phyloP scores from a whole-genome alignment of 2,797 vertebrate species.

The Chromis chromis region DNA sequence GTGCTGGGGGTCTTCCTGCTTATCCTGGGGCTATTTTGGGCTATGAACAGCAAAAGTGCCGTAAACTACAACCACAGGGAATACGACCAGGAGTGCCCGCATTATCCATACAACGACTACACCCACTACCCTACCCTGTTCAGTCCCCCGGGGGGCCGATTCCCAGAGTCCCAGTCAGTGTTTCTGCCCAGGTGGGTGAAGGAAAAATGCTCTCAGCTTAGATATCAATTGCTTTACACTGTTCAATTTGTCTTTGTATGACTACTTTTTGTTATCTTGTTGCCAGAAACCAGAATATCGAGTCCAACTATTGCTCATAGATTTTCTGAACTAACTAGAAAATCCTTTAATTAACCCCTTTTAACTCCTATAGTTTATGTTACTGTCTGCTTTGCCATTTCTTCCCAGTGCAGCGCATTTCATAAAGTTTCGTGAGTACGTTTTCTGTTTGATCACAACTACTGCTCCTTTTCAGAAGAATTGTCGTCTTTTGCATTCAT shows the following conservation, averaged over 20 bases:
- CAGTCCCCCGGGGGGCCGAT: slow-evolving; percentile 77
- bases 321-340: background rate
- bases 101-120: slow-evolving; percentile 77
- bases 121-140: slow-evolving; percentile 79
- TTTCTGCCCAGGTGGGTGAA: slow-evolving; percentile 83
- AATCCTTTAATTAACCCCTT: too few relatives aligned
- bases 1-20: slow-evolving; percentile 87
- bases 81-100: slow-evolving; percentile 75
- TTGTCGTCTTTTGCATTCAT: background rate
- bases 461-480: background rate
- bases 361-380: too few relatives aligned
- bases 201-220: background rate
- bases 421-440: background rate
- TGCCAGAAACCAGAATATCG: background rate
- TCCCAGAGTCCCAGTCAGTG: slow-evolving; percentile 86
- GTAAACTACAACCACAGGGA: slow-evolving; percentile 79
- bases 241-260: background rate
- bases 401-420: background rate
- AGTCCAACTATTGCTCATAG: background rate
- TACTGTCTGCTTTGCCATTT: background rate
- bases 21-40: slow-evolving; percentile 87
- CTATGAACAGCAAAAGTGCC: slow-evolving; percentile 84
- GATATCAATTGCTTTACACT: background rate
- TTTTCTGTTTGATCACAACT: background rate
- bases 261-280: background rate